These are phyloP conservation scores for Actinopyga echinites DNA, from an alignment of 53 echinoderm and acorn worm genomes.

Conservation along the genomic window DNA sequence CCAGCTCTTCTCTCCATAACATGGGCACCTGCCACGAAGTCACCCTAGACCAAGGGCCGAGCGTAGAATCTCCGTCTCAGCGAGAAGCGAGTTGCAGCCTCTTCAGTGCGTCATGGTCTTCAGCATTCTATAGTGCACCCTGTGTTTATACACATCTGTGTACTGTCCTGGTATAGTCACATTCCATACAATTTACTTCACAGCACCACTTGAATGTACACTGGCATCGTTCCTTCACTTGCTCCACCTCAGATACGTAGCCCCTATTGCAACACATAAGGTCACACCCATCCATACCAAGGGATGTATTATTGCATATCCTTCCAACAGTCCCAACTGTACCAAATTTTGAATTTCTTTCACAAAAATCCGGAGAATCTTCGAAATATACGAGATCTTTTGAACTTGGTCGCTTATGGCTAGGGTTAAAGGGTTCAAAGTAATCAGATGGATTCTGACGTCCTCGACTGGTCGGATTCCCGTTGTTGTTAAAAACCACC, in stretches of 20 bases:
- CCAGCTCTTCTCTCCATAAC: too few relatives aligned
- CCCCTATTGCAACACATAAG: slow-evolving; percentile 93
- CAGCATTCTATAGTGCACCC: background rate
- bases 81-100: too few relatives aligned
- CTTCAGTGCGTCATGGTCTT: background rate
- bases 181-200: slow-evolving; percentile 86
- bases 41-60: too few relatives aligned
- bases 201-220: slow-evolving; percentile 99
- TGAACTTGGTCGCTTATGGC: slow-evolving; percentile 73
- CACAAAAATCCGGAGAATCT: slow-evolving; percentile 95
- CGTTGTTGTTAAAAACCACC: slow-evolving; percentile 81
- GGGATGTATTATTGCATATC: slow-evolving; percentile 88
- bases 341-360: slow-evolving; percentile 65
- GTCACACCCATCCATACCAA: slow-evolving; percentile 94
- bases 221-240: slow-evolving; percentile 83
- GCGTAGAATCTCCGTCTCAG: too few relatives aligned
- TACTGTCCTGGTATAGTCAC: slow-evolving; percentile 68
- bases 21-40: too few relatives aligned
- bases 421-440: slow-evolving; percentile 85
- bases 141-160: slow-evolving; percentile 69
- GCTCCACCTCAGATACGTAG: slow-evolving; percentile 61
- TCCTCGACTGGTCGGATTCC: slow-evolving; percentile 62
- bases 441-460: slow-evolving; percentile 40
- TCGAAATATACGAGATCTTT: slow-evolving; percentile 93
- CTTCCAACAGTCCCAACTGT: slow-evolving; percentile 79